Base-by-base conservation (phyloP, 1,140 invertebrate species). In the Vollenhovia emeryi region DNA sequence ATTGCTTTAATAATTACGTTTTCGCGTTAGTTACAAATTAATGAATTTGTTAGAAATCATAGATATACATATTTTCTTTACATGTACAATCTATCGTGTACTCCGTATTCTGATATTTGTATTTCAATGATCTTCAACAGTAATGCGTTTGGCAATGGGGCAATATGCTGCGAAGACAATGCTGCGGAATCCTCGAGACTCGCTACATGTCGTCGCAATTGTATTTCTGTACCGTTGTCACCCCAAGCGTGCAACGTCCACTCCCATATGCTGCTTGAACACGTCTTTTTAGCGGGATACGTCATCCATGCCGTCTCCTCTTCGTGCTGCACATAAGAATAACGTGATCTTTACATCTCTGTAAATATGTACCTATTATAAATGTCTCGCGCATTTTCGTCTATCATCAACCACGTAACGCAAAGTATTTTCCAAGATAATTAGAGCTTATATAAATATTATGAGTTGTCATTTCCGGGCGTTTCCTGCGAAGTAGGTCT, bases 241-340 rank as follows among this genome's bases (percentile, higher is more conserved):
- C 86, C 87, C 76, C 78, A 45, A 21, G 84, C 92, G 40, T 89
- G 82, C 15, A 94, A 74, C 43, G 59, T 90, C 94, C 94, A 95
- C 74, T 94, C 87, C 90, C 92, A 93, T 50, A 1, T 2, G 7
- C 82, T 91, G 13, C 71, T 91, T 9, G 86, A 87, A 73, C 86
- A 74, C 45, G 78, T 90, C 0, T 59, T 82, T 13, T 87, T 71
- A 15, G 52, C 74, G 7, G 87, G 48, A 36, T 88, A 88, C 11
- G 75, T 86, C 7, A 95, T 90, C 93, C 93, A 95, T 33, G 93
- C 89, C 15, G n/a, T 84, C 48, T 90, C 85, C 0, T 93, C 85
- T 74, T 92, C 88, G 18, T 82, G 91, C 94, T 95, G 60, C 33
- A 83, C 85, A 71, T 40, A 40, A 60, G 2, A 40, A 85, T 11